These are phyloP conservation scores for Tinea trinotella DNA, from an alignment of 2,888 invertebrate genomes.

Conservation along the genomic window DNA sequence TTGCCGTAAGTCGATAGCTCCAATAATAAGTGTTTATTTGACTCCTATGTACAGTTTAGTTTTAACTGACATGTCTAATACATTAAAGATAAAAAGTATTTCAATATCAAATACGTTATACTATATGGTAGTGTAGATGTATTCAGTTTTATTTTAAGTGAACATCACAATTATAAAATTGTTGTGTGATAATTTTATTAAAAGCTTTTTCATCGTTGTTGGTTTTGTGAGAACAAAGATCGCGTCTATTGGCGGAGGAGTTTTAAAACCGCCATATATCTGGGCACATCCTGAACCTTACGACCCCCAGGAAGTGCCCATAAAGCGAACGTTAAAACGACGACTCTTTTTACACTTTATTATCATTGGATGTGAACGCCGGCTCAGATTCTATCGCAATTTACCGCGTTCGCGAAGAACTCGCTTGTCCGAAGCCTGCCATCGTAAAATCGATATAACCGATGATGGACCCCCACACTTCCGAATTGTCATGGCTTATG, in stretches of 20 bases:
- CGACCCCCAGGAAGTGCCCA: constrained; percentile 59
- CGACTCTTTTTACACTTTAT: constrained; percentile 72
- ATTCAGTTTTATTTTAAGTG: not conserved
- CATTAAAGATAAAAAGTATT: too few relatives aligned
- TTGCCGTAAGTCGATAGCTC: too few relatives aligned
- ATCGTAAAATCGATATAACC: constrained; percentile 63
- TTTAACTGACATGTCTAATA: too few relatives aligned
- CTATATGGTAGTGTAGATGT: too few relatives aligned
- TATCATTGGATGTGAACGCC: constrained; percentile 69
- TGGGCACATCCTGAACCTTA: constrained; percentile 54
- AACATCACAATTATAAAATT: constrained; percentile 22
- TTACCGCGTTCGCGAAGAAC: constrained; percentile 45
- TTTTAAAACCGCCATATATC: constrained; percentile 55
- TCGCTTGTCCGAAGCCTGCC: constrained; percentile 52
- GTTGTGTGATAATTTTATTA: constrained; percentile 30
- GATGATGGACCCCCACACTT: constrained; percentile 45
- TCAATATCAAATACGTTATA: too few relatives aligned
- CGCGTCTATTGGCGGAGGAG: constrained; percentile 42
- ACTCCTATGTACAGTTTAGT: too few relatives aligned
- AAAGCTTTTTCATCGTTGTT: constrained; percentile 28
- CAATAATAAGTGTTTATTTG: too few relatives aligned
- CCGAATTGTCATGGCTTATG: constrained; percentile 53
- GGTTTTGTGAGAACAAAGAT: constrained; percentile 38
- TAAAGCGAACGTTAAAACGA: constrained; percentile 69
- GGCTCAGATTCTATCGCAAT: constrained; percentile 67